phyloP scores from a whole-genome alignment of 1,140 invertebrate species.

The Mya arenaria region DNA sequence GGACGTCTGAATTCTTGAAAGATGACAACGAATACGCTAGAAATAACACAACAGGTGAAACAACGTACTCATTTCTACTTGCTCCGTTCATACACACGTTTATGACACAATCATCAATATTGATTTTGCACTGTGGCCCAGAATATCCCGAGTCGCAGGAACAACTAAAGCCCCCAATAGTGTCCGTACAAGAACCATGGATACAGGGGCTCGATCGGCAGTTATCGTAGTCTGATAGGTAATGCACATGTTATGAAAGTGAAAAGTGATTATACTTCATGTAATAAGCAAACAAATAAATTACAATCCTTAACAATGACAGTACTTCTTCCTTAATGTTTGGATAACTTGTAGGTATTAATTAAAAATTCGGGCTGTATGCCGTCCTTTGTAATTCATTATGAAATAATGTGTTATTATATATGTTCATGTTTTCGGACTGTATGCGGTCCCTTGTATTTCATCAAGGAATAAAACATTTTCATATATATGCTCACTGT shows the following conservation, averaged over 20 bases:
- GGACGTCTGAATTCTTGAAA: neutral
- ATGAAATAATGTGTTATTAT: too few relatives aligned
- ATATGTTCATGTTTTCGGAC: too few relatives aligned
- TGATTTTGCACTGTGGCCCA: slow-evolving; percentile 95
- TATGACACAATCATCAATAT: slow-evolving; percentile 84
- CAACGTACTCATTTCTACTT: slow-evolving; percentile 43
- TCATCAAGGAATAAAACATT: neutral
- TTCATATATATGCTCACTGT: neutral
- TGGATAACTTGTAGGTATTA: too few relatives aligned
- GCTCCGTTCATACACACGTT: slow-evolving; percentile 59
- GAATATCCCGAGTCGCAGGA: slow-evolving; percentile 96
- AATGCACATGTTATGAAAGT: neutral
- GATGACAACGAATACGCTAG: slow-evolving; percentile 82
- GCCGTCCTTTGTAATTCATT: too few relatives aligned
- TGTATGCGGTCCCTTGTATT: too few relatives aligned
- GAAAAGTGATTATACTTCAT: neutral
- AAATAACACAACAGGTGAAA: slow-evolving; percentile 85
- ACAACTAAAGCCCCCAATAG: slow-evolving; percentile 68
- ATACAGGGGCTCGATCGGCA: slow-evolving; percentile 67
- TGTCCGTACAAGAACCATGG: slow-evolving; percentile 71
- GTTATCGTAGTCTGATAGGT: slow-evolving; percentile 66
- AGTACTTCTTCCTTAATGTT: too few relatives aligned
- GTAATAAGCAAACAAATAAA: neutral
- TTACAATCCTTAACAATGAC: neutral
- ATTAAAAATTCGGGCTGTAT: too few relatives aligned